Evolutionary conservation across 2,888 invertebrate species (phyloP).

Genomic region (Brenthis hecate): DNA sequence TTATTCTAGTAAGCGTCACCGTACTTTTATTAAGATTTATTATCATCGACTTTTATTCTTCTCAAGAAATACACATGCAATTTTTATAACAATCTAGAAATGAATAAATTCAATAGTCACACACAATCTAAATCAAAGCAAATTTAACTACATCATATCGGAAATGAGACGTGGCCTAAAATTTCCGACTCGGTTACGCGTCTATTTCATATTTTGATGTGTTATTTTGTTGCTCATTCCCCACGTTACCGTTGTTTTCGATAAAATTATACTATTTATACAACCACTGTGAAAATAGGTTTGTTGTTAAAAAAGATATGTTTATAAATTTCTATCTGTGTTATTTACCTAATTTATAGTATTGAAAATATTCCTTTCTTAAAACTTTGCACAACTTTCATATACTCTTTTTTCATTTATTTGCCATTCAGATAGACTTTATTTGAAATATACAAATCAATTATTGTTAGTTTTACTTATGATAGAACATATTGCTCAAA

Average conservation of each 20-base stretch:
- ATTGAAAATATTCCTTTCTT: slow-evolving; percentile 10
- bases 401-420: background rate
- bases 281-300: too few species aligned
- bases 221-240: background rate
- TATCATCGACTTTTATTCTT: slow-evolving; percentile 56
- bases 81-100: slow-evolving; percentile 22
- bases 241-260: background rate
- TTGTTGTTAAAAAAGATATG: too few species aligned
- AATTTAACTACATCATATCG: background rate
- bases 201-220: slow-evolving; percentile 4
- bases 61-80: slow-evolving; percentile 38
- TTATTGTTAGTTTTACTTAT: background rate
- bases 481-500: too few species aligned
- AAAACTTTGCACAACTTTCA: slow-evolving; percentile 1
- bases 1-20: slow-evolving; percentile 80
- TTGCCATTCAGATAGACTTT: slow-evolving; percentile 3
- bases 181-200: slow-evolving; percentile 7
- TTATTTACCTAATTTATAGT: background rate
- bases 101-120: slow-evolving; percentile 11
- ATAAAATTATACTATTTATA: too few species aligned
- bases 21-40: slow-evolving; percentile 71
- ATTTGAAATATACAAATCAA: slow-evolving; percentile 1
- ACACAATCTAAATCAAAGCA: slow-evolving; percentile 1
- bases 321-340: background rate
- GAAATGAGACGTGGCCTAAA: slow-evolving; percentile 9